Evolutionary conservation across 2,113 vertebrate species (phyloP), one percentile per base, ranked within the genome.

Genomic region (Cynoglossus semilaevis): DNA sequence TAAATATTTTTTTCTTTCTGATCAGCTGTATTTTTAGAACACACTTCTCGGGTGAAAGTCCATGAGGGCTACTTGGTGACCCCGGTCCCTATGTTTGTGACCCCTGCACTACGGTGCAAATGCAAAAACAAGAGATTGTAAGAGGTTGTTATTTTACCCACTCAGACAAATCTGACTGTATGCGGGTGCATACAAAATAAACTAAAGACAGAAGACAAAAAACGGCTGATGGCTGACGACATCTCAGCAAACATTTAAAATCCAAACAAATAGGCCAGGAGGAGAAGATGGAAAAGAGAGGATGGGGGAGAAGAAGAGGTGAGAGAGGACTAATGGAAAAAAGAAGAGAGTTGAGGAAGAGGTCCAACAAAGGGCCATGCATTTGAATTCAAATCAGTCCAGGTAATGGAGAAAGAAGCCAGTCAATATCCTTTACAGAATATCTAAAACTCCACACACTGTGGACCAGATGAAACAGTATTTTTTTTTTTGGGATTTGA

Each of bases 301-400:
- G 15, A 45, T 7, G 29, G 2, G 46, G 1, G 18, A 72, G 56
- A 14, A 22, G 16, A 11, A 29, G 5, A 52, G 12, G 54, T 50
- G 46, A 65, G 48, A 49, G 9, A 19, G 58, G 45, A 51, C 14
- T 19, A 47, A 51, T 67, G 29, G 36, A 17, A 52, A 41, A 15
- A 38, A 51, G 40, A 42, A 15, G 13, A 43, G 22, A 29, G 22
- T 4, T 29, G 22, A 29, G 22, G 22, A 29, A 29, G 2, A 48
- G 19, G 29, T 16, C 37, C 43, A 29, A 44, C 17, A 40, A n/a
- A 47, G 4, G 16, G 47, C 61, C 43, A 58, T 11, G 1, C 10
- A 56, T 60, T 58, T 69, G 46, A 67, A 68, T 76, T 58, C 63
- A 66, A 66, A 74, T 66, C 1, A 5, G 17, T 49, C 6, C 19